phyloP scores from a whole-genome alignment of 1,140 invertebrate species.

The Zophobas morio region DNA sequence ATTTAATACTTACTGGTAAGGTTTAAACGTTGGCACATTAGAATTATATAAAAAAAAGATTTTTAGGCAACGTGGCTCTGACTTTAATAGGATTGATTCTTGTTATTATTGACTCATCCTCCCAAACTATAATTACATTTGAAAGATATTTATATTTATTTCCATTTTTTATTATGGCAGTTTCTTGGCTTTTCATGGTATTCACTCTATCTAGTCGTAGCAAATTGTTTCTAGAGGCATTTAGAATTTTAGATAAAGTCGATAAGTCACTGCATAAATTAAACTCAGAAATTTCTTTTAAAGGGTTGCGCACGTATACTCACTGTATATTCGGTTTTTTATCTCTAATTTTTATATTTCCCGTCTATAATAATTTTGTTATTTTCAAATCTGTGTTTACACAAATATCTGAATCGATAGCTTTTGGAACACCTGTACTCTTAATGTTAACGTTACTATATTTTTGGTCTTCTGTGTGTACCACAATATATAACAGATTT shows the following conservation, averaged over 20 bases:
- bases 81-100: too few species aligned
- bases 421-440: neutral
- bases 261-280: neutral
- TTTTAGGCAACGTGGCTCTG: too few species aligned
- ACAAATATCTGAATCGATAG: neutral
- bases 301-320: neutral
- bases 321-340: neutral
- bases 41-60: too few species aligned
- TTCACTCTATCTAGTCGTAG: neutral
- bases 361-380: too few species aligned
- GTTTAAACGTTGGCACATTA: too few species aligned
- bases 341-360: too few species aligned
- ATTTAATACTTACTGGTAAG: neutral
- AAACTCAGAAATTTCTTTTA: neutral
- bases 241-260: neutral
- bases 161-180: too few species aligned
- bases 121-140: too few species aligned
- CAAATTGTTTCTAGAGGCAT: neutral
- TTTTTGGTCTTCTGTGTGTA: neutral
- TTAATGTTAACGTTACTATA: neutral
- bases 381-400: too few species aligned
- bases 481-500: constrained; percentile 2
- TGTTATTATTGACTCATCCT: too few species aligned
- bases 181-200: neutral
- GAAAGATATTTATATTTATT: too few species aligned